Base-by-base conservation (phyloP, 1,140 invertebrate species). In the Rhynchophorus ferrugineus region DNA sequence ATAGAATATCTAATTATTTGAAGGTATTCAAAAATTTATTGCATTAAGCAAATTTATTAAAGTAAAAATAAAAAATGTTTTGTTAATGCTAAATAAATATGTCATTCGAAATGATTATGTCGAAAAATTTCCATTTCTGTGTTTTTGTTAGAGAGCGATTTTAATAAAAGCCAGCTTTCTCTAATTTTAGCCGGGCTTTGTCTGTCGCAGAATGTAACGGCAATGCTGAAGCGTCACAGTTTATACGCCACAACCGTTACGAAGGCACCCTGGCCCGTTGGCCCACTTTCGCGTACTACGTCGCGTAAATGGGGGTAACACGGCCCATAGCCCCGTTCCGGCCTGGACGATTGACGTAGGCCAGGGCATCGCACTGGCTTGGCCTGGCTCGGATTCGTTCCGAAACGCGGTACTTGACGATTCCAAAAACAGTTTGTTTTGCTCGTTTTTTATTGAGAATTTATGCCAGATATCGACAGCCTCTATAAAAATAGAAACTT, bases 251-350 rank as follows among this genome's bases (percentile, higher is more conserved):
- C 43, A 52, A 45, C 42, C 42, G 35, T 52, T 45, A 45, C 33
- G 24, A 45, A 38, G 43, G 43, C 41, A 34, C 49, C 42, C 33
- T 39, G 36, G 17, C 43, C 16, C 43, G 43, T 29, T 29, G 49
- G 45, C 49, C 49, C 42, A 52, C 19, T 52, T 52, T 52, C 34
- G 29, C 42, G 34, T 44, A 52, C 49, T 42, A 52, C 37, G 19
- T 3, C 36, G 34, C 44, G 17, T 52, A 52, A 36, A 45, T 52
- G 20, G 49, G 49, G n/a, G n/a, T n/a, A n/a, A 44, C 49, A 45
- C 45, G 42, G 49, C 42, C 49, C 42, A 33, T 39, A 38, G 14
- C 16, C 14, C 13, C 17, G 8, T 38, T 52, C 37, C 41, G 49
- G 42, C 49, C 49, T 29, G 19, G 21, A 13, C n/a, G 41, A 35